Percentiles rank a stretch among this genome's conserved stretches.
These are phyloP conservation scores for Bugula neritina DNA, from an alignment of 2,888 invertebrate genomes.

Conservation along the genomic window DNA sequence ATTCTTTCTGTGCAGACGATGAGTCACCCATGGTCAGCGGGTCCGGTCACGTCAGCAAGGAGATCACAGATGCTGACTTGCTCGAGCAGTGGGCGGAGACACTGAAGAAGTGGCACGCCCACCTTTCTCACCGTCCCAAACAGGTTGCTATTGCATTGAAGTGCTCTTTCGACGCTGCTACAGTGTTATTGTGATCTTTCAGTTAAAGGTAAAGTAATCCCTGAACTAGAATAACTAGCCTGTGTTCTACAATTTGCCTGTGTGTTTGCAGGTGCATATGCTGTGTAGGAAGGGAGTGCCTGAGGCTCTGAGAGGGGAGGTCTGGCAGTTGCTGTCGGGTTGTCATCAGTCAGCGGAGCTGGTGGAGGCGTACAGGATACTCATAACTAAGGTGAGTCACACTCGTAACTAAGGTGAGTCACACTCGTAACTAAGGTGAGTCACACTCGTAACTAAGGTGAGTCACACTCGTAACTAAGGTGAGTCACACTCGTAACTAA, in stretches of 20 bases:
- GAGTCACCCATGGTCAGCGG: constrained; percentile 91
- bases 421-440: no score
- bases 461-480: no score
- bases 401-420: no score
- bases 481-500: no score
- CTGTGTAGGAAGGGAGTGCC: constrained; percentile 70
- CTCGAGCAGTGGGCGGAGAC: constrained; percentile 89
- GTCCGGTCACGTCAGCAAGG: constrained; percentile 92
- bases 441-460: no score
- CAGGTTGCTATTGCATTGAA: constrained; percentile 59
- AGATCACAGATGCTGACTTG: constrained; percentile 80
- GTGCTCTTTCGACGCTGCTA: no score
- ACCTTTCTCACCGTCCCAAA: constrained; percentile 64
- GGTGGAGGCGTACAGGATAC: constrained; percentile 83
- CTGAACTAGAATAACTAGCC: no score
- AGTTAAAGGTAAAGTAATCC: no score
- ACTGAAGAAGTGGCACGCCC: constrained; percentile 51
- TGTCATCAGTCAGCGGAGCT: constrained; percentile 65
- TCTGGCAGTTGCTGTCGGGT: constrained; percentile 91
- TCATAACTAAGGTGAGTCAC: constrained; percentile 75
- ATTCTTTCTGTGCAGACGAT: constrained; percentile 51
- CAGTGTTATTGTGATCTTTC: no score
- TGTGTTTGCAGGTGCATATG: constrained; percentile 40
- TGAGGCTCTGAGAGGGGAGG: constrained; percentile 89
- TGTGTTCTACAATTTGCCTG: no score